phyloP scores from a whole-genome alignment of 1,140 invertebrate genomes.

The Parasteatoda tepidariorum region DNA sequence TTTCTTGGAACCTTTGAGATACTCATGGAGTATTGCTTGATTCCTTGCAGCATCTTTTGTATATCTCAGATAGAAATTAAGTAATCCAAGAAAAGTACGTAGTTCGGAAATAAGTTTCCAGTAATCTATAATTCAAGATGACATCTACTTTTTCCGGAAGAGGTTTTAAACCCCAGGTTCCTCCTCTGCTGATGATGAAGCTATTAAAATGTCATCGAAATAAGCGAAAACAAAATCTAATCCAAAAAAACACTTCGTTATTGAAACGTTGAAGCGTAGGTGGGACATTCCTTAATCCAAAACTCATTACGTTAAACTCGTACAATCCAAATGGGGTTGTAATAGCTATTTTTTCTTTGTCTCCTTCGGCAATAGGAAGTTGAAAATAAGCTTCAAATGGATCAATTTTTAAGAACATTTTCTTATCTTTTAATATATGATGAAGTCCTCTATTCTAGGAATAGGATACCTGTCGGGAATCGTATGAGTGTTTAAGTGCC shows the following conservation, averaged over 20 bases:
- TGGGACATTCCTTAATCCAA: neutral
- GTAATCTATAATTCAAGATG: constrained; percentile 64
- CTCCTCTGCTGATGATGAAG: constrained; percentile 64
- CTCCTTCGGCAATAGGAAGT: constrained; percentile 4
- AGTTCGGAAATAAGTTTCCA: constrained; percentile 65
- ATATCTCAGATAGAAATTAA: constrained; percentile 69
- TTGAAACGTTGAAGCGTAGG: neutral
- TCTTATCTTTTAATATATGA: constrained; percentile 35
- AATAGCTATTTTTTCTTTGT: too few relatives aligned
- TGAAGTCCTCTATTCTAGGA: constrained; percentile 62
- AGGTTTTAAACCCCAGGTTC: constrained; percentile 61
- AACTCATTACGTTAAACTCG: neutral
- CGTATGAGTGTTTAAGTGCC: constrained; percentile 62
- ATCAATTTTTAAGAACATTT: constrained; percentile 63
- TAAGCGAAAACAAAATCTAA: constrained; percentile 65
- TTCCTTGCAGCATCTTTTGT: constrained; percentile 63
- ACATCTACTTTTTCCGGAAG: constrained; percentile 8
- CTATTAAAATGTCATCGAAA: constrained; percentile 73
- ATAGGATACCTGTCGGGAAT: constrained; percentile 62
- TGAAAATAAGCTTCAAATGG: constrained; percentile 62
- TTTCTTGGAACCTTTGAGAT: constrained; percentile 13
- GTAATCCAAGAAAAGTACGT: constrained; percentile 65
- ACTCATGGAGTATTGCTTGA: constrained; percentile 48
- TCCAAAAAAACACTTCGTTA: neutral
- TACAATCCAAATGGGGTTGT: neutral